Evolutionary conservation across 2,797 vertebrate genomes (phyloP), one percentile per base, ranked within the genome.

Genomic region (Scolopax rusticola): DNA sequence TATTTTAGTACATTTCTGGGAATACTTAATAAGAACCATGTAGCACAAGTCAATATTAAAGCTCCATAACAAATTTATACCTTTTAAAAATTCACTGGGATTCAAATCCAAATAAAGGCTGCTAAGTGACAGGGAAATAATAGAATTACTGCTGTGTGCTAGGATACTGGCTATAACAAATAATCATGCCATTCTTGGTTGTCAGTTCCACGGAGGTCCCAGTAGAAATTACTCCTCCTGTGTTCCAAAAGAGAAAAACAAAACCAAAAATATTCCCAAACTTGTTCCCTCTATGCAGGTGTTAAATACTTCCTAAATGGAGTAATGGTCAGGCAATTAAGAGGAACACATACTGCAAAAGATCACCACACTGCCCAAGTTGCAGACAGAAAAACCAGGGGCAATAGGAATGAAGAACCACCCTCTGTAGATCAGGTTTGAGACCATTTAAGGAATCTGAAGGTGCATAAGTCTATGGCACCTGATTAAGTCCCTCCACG

Each of bases 71-170:
- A 87, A 90, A 93, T 91, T 64, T 77, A 68, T 87, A 86, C 27
- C n/a, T 77, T 95, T 92, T 43, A 84, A 93, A 92, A 96, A 92
- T 75, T 91, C 38, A 30, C 75, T 77, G 78, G 12, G 33, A 61
- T 94, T 87, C 50, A 88, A 87, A 84, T 91, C 21, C 47, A 81
- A 85, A 92, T 53, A 94, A 94, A 93, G 54, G 27, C 75, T 93
- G 38, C 53, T 84, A 92, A 96, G 41, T 93, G 84, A 87, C 69
- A 91, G 47, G 82, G 40, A 76, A 79, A 87, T 76, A 89, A 76
- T 36, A 74, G 53, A 87, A 70, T 82, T 89, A 85, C n/a, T 77
- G 32, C 70, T 77, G 25, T 83, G 27, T 54, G 47, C 60, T 79
- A 41, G 53, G 56, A 63, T 91, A 89, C 32, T 38, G 48, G n/a